A percentile compares a stretch with the other conserved stretches of the same genome.
Conservation (phyloP, 2,888 invertebrate species). For the Ferrisia virgata region DNA sequence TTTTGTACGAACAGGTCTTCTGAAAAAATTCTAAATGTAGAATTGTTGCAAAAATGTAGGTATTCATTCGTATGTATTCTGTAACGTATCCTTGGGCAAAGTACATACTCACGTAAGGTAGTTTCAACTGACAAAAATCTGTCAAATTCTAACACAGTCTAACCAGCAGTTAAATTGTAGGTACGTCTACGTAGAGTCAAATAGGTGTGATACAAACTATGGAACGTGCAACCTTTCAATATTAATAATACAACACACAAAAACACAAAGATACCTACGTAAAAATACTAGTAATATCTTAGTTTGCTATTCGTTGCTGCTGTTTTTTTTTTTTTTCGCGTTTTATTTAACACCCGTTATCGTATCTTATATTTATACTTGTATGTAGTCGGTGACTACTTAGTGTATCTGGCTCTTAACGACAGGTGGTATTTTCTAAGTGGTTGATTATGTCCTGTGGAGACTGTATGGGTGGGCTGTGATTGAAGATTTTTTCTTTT, state of each 20-base stretch:
- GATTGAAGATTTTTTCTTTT: neutral
- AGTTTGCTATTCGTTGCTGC: neutral
- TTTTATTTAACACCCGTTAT: neutral
- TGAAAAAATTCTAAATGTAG: neutral
- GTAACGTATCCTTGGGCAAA: neutral
- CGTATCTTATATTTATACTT: too few species aligned
- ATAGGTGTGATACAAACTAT: neutral
- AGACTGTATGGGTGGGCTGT: neutral
- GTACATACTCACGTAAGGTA: neutral
- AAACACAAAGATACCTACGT: neutral
- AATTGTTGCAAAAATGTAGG: neutral
- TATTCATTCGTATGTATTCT: neutral
- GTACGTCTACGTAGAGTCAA: neutral
- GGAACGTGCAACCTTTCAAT: neutral
- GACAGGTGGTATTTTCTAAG: neutral
- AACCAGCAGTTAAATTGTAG: neutral
- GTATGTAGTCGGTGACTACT: neutral
- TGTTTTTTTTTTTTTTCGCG: neutral
- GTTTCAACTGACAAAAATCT: constrained; percentile 1
- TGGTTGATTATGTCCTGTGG: neutral
- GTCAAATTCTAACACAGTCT: neutral
- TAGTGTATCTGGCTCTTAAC: neutral
- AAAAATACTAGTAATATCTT: neutral
- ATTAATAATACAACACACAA: too few species aligned
- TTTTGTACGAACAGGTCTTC: neutral